A percentile compares a stretch with the other conserved stretches of the same genome.
Evolutionary conservation across 2,113 vertebrate species (phyloP).

Genomic region (Nestor notabilis): DNA sequence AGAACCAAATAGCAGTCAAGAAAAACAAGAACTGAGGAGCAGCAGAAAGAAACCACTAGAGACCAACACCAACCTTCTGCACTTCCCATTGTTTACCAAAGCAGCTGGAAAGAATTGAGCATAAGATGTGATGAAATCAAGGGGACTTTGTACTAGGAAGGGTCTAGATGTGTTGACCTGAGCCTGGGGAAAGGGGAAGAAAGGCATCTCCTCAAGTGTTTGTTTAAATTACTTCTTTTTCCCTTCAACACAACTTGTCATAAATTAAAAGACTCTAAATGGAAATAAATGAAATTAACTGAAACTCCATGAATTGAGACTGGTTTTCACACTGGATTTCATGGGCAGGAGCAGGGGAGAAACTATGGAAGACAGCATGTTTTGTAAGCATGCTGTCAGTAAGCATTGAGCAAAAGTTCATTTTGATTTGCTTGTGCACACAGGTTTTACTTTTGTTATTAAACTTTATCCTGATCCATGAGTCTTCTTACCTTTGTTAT

Average conservation of each 20-base stretch:
- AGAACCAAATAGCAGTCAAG: background rate
- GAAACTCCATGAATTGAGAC: background rate
- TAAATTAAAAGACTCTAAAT: background rate
- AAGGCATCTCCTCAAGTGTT: background rate
- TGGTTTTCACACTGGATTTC: background rate
- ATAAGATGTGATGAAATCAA: background rate
- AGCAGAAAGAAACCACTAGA: background rate
- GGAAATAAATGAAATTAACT: background rate
- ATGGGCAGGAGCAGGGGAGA: accelerated
- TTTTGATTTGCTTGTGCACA: background rate
- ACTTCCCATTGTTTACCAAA: background rate
- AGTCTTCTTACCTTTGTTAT: background rate
- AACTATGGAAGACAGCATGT: background rate
- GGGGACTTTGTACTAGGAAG: background rate
- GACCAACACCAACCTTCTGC: background rate
- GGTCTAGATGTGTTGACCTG: background rate
- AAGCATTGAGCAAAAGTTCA: background rate
- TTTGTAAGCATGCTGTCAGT: background rate
- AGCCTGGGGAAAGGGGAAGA: background rate
- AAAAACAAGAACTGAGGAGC: background rate
- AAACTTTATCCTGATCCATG: background rate
- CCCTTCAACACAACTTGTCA: background rate
- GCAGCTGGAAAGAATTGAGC: background rate
- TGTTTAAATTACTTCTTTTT: background rate
- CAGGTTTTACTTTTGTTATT: background rate